Evolutionary conservation across 35 echinoderm and acorn worm genomes (phyloP).

Genomic region (Lytechinus pictus): DNA sequence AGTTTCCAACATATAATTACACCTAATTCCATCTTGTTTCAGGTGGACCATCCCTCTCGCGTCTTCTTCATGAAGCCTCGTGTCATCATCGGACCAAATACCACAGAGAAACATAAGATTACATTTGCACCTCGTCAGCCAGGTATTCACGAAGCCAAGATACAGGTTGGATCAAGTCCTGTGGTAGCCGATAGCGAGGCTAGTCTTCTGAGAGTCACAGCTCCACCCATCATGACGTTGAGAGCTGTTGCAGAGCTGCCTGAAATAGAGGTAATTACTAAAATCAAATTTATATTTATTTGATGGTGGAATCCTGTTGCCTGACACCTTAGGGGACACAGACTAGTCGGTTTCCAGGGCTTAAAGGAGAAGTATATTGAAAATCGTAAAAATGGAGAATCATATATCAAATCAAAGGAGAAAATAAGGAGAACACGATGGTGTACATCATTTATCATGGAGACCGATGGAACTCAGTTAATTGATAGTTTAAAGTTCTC

Average conservation of each 20-base stretch:
- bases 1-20: too few species aligned
- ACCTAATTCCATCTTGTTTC: not conserved
- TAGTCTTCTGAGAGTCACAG: not conserved
- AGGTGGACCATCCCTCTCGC: slow-evolving; percentile 39
- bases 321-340: too few species aligned
- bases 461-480: too few species aligned
- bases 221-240: slow-evolving; percentile 68
- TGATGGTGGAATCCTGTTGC: too few species aligned
- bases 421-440: too few species aligned
- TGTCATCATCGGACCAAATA: slow-evolving; percentile 73
- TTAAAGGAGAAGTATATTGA: too few species aligned
- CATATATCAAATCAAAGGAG: too few species aligned
- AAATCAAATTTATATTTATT: not conserved
- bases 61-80: slow-evolving; percentile 69
- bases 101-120: slow-evolving; percentile 78
- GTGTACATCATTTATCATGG: too few species aligned
- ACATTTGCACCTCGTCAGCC: slow-evolving; percentile 90
- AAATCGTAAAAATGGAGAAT: too few species aligned
- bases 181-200: slow-evolving; percentile 80
- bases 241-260: slow-evolving; percentile 83
- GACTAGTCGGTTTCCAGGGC: too few species aligned
- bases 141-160: slow-evolving; percentile 72
- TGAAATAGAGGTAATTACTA: slow-evolving; percentile 71
- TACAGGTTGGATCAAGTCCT: slow-evolving; percentile 73
- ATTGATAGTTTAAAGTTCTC: too few species aligned